phyloP scores from a whole-genome alignment of 2,113 vertebrate species.

The Gobius niger region DNA sequence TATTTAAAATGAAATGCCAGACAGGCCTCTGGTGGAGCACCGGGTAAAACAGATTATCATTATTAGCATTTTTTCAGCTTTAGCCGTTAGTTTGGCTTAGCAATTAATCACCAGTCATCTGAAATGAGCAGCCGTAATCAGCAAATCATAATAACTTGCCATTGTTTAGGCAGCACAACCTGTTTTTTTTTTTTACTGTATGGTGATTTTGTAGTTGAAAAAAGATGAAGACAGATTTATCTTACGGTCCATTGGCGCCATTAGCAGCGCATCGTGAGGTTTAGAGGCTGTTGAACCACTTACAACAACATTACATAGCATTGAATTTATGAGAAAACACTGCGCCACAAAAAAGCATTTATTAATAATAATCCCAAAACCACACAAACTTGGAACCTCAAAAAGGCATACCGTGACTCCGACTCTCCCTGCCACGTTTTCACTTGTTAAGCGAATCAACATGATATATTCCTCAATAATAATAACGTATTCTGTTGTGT shows the following conservation, averaged over 20 bases:
- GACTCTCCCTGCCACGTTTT: slow-evolving; percentile 46
- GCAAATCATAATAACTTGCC: too few relatives aligned
- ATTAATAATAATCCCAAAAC: slow-evolving; percentile 54
- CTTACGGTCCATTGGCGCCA: background rate
- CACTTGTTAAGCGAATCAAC: slow-evolving; percentile 39
- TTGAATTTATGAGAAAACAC: slow-evolving; percentile 39
- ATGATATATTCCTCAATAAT: slow-evolving; percentile 39
- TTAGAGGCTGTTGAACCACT: background rate
- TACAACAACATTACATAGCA: slow-evolving; percentile 9
- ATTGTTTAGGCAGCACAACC: too few relatives aligned
- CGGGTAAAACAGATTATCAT: too few relatives aligned
- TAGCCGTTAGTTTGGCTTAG: too few relatives aligned
- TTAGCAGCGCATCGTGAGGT: background rate
- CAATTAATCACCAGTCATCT: too few relatives aligned
- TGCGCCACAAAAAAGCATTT: slow-evolving; percentile 23
- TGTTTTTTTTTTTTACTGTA: too few relatives aligned
- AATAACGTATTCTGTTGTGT: slow-evolving; percentile 55
- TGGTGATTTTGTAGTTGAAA: background rate
- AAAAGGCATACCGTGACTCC: slow-evolving; percentile 9
- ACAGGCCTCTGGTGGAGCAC: background rate
- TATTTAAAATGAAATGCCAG: background rate
- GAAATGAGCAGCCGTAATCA: too few relatives aligned
- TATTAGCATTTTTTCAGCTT: too few relatives aligned
- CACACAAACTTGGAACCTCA: slow-evolving; percentile 22
- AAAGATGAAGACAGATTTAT: background rate